These are phyloP conservation scores for Galeopsomyia nigrocyanea DNA, from an alignment of 2,888 invertebrate genomes.

Conservation along the genomic window DNA sequence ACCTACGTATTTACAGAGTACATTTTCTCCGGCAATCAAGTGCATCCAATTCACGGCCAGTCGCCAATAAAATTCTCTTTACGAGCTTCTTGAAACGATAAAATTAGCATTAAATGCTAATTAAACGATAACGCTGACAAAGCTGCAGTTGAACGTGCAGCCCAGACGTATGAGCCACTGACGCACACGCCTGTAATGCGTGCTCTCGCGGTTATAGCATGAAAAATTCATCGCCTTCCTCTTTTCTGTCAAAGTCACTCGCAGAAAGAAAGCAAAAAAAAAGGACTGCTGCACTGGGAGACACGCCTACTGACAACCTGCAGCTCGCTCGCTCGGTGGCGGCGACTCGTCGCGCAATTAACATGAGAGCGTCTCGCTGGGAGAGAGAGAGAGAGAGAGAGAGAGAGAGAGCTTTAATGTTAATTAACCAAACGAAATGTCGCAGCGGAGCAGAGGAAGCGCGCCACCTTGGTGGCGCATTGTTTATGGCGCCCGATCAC, in stretches of 20 bases:
- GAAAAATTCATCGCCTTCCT: too few species aligned
- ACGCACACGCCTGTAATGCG: too few species aligned
- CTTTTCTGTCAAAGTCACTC: neutral
- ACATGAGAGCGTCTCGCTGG: conserved; percentile 52
- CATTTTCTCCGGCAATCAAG: too few species aligned
- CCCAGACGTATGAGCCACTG: too few species aligned
- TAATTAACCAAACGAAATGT: conserved; percentile 62
- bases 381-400: conserved; percentile 13
- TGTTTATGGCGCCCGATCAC: conserved; percentile 31
- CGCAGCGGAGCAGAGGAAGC: conserved; percentile 5
- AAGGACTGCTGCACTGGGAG: conserved; percentile 45
- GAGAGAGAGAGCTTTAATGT: conserved; percentile 57
- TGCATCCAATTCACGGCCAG: too few species aligned
- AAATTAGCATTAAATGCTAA: too few species aligned
- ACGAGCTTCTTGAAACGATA: too few species aligned
- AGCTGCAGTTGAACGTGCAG: too few species aligned
- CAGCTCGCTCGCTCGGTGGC: conserved; percentile 30
- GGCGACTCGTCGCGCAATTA: conserved; percentile 55
- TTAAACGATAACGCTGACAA: too few species aligned
- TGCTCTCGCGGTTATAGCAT: too few species aligned
- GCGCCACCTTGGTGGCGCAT: conserved; percentile 19
- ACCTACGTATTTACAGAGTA: too few species aligned
- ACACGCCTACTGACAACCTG: conserved; percentile 56
- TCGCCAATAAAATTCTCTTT: too few species aligned
- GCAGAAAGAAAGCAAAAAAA: conserved; percentile 42